Evolutionary conservation across 2,113 vertebrate genomes (phyloP).

Genomic region (Emydura subglobosa): DNA sequence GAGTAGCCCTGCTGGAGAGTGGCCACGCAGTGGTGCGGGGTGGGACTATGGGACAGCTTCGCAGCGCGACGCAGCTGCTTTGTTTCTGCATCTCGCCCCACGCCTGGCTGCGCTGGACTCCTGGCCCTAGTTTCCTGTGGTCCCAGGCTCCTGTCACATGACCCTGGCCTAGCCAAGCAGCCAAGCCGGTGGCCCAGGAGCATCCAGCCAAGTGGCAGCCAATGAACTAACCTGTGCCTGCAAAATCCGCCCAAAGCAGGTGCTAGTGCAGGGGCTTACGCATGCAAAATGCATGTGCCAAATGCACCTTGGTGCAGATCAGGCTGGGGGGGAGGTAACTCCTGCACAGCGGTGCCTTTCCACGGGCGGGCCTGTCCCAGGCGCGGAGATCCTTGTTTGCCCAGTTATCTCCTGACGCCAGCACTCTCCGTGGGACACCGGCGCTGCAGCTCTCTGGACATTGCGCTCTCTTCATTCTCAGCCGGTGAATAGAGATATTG

Average conservation of each 20-base stretch:
- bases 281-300: no score
- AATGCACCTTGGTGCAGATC: background rate
- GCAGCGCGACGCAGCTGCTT: background rate
- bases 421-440: no score
- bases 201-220: background rate
- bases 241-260: background rate
- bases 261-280: no score
- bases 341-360: background rate
- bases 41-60: background rate
- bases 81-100: background rate
- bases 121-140: background rate
- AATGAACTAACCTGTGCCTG: background rate
- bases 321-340: background rate
- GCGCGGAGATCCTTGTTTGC: no score
- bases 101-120: background rate
- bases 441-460: no score
- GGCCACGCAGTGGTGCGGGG: background rate
- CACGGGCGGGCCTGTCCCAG: background rate
- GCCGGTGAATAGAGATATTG: no score
- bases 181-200: no score
- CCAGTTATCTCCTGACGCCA: no score
- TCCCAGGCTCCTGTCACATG: background rate
- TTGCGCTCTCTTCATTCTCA: no score
- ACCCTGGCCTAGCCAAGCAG: background rate
- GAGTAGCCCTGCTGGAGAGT: background rate